Evolutionary conservation across 2,113 vertebrate species (phyloP).

Genomic region (Asarcornis scutulata): DNA sequence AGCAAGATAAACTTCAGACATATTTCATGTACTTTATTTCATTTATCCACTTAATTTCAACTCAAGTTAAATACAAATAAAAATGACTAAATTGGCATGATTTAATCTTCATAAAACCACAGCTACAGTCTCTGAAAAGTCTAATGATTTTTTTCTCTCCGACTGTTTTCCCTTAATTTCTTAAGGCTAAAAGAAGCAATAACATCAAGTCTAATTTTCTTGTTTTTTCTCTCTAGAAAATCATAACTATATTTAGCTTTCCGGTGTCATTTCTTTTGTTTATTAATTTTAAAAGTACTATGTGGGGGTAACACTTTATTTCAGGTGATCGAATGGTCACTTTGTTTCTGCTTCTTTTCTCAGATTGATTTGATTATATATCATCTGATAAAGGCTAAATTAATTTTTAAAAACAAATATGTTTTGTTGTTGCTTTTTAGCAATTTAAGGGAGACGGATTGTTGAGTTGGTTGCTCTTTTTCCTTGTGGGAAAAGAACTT

Average conservation of each 20-base stretch:
- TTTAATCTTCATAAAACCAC: background rate
- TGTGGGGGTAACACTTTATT: background rate
- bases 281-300: background rate
- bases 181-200: background rate
- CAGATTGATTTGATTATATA: background rate
- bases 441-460: background rate
- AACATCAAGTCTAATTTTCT: background rate
- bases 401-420: background rate
- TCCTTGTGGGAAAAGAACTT: background rate
- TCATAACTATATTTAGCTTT: background rate
- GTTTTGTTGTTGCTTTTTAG: background rate
- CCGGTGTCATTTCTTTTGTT: background rate
- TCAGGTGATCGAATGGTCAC: background rate
- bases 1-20: background rate
- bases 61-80: background rate
- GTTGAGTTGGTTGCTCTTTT: background rate
- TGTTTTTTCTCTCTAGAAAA: background rate
- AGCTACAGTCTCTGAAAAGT: background rate
- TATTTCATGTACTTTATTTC: background rate
- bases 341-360: background rate
- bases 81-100: background rate
- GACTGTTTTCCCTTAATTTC: background rate
- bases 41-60: slow-evolving; percentile 3
- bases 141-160: background rate
- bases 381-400: background rate